Conservation (phyloP, 2,797 vertebrate species). For the Anas acuta region DNA sequence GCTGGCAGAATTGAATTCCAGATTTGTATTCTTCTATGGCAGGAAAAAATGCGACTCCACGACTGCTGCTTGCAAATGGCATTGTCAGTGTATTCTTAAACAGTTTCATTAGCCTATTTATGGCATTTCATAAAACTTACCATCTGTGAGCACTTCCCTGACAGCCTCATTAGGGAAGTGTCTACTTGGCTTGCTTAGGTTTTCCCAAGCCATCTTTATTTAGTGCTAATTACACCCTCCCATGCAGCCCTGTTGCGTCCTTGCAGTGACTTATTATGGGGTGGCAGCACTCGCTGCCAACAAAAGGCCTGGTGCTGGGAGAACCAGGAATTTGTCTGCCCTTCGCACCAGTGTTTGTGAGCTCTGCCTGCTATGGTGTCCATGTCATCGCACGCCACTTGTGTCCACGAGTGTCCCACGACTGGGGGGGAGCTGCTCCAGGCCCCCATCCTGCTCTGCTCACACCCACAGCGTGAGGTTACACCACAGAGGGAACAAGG, state of each 20-base stretch:
- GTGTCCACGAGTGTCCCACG: neutral
- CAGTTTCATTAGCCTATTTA: neutral
- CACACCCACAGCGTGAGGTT: rapidly evolving
- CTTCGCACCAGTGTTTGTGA: neutral
- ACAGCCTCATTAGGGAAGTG: neutral
- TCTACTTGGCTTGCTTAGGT: neutral
- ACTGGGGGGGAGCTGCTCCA: neutral
- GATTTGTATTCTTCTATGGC: neutral
- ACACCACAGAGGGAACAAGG: neutral
- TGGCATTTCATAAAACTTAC: neutral
- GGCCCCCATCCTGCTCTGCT: neutral
- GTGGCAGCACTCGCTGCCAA: neutral
- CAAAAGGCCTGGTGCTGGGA: neutral
- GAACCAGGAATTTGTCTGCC: neutral
- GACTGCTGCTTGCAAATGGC: neutral
- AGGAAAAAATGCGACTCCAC: neutral
- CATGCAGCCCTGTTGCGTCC: neutral
- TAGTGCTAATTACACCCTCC: neutral
- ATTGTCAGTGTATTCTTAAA: neutral
- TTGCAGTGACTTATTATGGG: neutral
- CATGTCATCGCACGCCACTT: neutral
- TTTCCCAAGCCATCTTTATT: neutral
- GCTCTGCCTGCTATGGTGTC: neutral
- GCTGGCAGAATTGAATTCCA: neutral
- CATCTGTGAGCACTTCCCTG: constrained; percentile 8